Conservation (phyloP, 2,888 invertebrate genomes). For the Epistrophella euchroma region DNA sequence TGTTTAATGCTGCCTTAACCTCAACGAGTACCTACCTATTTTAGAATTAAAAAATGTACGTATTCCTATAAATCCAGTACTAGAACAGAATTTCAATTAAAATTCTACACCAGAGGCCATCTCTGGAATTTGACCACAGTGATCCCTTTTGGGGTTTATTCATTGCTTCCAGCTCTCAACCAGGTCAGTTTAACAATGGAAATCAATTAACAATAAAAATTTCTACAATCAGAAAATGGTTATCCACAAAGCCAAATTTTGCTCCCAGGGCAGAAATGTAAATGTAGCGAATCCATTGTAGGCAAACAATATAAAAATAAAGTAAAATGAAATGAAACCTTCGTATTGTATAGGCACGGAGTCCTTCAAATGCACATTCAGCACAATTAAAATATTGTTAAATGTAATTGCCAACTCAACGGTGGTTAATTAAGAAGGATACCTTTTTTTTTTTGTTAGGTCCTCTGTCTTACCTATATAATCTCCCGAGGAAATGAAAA, state of each 20-base stretch:
- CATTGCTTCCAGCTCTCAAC: constrained; percentile 53
- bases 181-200: constrained; percentile 61
- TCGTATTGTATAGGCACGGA: background rate
- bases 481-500: constrained; percentile 16
- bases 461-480: constrained; percentile 10
- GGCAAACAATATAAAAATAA: background rate
- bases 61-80: constrained; percentile 11
- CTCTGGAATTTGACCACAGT: constrained; percentile 18
- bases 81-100: constrained; percentile 59
- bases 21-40: background rate
- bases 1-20: constrained; percentile 8
- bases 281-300: background rate
- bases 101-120: constrained; percentile 11
- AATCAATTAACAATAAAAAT: constrained; percentile 71
- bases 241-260: constrained; percentile 34
- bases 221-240: constrained; percentile 56
- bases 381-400: constrained; percentile 62
- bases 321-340: background rate
- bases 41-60: background rate
- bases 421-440: constrained; percentile 55
- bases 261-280: constrained; percentile 24
- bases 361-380: constrained; percentile 38
- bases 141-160: constrained; percentile 50
- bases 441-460: constrained; percentile 13
- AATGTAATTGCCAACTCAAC: constrained; percentile 44